Evolutionary conservation across 2,797 vertebrate genomes (phyloP).

Genomic region (Molothrus aeneus): DNA sequence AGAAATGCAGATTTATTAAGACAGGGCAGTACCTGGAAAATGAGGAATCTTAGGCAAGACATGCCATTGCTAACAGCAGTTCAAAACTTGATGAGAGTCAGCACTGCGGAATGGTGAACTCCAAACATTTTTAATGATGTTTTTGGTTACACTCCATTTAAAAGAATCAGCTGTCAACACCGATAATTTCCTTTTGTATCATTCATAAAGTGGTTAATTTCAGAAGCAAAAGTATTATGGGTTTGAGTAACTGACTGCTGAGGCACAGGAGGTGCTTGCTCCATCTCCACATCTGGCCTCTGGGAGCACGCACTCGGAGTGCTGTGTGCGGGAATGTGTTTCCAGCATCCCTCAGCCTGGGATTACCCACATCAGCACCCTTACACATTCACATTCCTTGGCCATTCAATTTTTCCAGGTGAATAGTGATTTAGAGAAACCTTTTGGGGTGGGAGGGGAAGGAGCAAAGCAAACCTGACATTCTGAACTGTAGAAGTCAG

Average conservation of each 20-base stretch:
- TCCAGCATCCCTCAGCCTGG: rapidly evolving
- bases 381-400: background rate
- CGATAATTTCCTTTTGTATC: conserved; percentile 34
- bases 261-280: conserved; percentile 30
- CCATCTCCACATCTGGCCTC: background rate
- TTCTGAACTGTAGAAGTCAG: background rate
- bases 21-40: conserved; percentile 64
- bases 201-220: conserved; percentile 53
- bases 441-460: background rate
- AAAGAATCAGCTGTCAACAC: conserved; percentile 54
- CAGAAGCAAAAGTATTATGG: conserved; percentile 36
- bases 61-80: conserved; percentile 5
- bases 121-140: conserved; percentile 9
- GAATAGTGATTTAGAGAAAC: background rate
- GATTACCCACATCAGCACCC: rapidly evolving
- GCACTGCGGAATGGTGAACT: conserved; percentile 23
- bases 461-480: background rate
- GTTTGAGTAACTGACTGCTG: conserved; percentile 38
- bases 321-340: background rate
- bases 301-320: background rate
- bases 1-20: conserved; percentile 55
- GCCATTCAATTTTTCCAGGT: background rate
- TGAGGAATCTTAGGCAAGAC: conserved; percentile 24
- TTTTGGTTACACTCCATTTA: conserved; percentile 42
- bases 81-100: conserved; percentile 23